Percentiles rank a stretch among this genome's conserved stretches.
Conservation (phyloP, 2,888 invertebrate genomes). For the Dexiosoma caninum region DNA sequence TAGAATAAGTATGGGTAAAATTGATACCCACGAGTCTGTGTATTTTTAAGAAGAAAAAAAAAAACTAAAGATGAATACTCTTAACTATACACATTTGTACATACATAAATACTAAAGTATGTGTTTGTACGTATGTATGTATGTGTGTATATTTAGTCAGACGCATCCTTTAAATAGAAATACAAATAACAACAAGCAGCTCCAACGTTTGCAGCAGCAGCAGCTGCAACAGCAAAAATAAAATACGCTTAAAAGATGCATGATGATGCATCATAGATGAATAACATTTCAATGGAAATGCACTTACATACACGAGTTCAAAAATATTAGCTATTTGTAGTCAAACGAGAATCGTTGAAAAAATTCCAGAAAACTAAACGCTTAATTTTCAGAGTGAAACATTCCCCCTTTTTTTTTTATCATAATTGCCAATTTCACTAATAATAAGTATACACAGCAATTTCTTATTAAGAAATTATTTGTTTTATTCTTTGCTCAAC, state of each 20-base stretch:
- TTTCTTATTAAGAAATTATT: too few relatives aligned
- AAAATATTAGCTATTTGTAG: background rate
- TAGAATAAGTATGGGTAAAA: conserved; percentile 8
- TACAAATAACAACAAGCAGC: conserved; percentile 13
- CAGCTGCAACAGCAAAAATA: background rate
- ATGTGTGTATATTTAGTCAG: background rate
- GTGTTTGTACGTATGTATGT: background rate
- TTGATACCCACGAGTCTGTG: background rate
- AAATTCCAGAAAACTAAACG: background rate
- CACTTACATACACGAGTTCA: conserved; percentile 9
- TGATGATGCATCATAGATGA: conserved; percentile 46
- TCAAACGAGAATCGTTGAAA: background rate
- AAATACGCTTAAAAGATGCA: conserved; percentile 38
- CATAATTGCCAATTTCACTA: too few relatives aligned
- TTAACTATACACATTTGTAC: background rate
- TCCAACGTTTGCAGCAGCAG: background rate
- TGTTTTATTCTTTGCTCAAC: too few relatives aligned
- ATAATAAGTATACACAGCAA: too few relatives aligned
- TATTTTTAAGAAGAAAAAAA: background rate
- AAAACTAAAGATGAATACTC: background rate
- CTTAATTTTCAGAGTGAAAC: too few relatives aligned
- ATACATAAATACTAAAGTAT: background rate
- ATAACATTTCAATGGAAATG: conserved; percentile 23
- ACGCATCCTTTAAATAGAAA: background rate
- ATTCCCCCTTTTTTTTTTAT: too few relatives aligned